These are phyloP conservation scores for Battus philenor DNA, from an alignment of 1,140 invertebrate genomes.

Conservation along the genomic window DNA sequence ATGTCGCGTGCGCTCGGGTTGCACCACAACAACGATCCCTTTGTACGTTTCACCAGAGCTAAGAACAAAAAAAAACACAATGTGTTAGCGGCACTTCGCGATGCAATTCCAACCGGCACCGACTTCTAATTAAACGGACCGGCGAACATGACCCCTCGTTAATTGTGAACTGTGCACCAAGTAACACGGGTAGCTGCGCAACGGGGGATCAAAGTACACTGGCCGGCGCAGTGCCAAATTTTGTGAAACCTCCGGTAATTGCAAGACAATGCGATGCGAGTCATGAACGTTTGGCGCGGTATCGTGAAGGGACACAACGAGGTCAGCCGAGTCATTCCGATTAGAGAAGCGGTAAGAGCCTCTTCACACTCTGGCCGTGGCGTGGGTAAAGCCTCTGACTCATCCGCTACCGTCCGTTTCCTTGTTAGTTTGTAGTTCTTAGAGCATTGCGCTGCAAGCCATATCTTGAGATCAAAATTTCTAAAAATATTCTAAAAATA, in stretches of 20 bases:
- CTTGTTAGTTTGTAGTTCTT: background rate
- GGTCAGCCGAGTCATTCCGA: slow-evolving; percentile 27
- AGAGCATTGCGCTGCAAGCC: background rate
- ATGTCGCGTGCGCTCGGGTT: slow-evolving; percentile 66
- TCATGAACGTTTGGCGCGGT: slow-evolving; percentile 51
- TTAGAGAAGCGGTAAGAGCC: slow-evolving; percentile 12
- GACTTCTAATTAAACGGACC: slow-evolving; percentile 48
- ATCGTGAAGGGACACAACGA: slow-evolving; percentile 45
- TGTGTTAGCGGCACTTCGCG: slow-evolving; percentile 53
- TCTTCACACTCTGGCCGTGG: background rate
- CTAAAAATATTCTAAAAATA: background rate
- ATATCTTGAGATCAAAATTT: background rate
- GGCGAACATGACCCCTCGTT: slow-evolving; percentile 27
- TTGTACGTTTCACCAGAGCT: slow-evolving; percentile 34
- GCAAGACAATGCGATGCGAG: slow-evolving; percentile 56
- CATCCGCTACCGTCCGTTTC: background rate
- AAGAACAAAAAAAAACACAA: slow-evolving; percentile 47
- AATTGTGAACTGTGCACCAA: slow-evolving; percentile 25
- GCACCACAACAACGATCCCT: slow-evolving; percentile 46
- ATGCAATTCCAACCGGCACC: slow-evolving; percentile 43
- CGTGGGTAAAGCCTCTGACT: too few relatives aligned
- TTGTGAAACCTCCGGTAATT: slow-evolving; percentile 62
- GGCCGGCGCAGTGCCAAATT: slow-evolving; percentile 54
- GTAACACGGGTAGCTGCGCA: slow-evolving; percentile 15
- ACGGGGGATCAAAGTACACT: slow-evolving; percentile 23